phyloP scores from a whole-genome alignment of 2,113 vertebrate genomes.

The Collichthys lucidus region DNA sequence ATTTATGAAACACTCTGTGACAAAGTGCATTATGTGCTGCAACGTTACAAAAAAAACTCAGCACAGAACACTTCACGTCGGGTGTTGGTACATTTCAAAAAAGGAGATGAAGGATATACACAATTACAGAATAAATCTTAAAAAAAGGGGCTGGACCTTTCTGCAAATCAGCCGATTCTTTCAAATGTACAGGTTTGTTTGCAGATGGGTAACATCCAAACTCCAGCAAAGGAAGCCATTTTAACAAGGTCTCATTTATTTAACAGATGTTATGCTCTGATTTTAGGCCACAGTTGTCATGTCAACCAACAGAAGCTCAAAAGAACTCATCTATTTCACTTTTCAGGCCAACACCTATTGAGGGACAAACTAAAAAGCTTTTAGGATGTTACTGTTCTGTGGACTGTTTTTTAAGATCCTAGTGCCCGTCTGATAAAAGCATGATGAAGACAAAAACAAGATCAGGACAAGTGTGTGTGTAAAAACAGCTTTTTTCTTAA shows the following conservation, averaged over 20 bases:
- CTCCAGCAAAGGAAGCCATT: conserved; percentile 42
- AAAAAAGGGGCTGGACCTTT: neutral
- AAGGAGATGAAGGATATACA: neutral
- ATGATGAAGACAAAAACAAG: conserved; percentile 11
- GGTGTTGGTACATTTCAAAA: neutral
- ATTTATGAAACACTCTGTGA: conserved; percentile 34
- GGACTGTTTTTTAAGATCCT: conserved; percentile 4
- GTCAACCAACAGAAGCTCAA: conserved; percentile 55
- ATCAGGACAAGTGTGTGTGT: neutral
- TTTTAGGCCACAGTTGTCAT: conserved; percentile 63
- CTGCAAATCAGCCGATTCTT: conserved; percentile 30
- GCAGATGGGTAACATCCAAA: conserved; percentile 31
- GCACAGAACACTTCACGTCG: neutral
- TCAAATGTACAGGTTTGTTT: conserved; percentile 43
- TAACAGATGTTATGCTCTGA: conserved; percentile 47
- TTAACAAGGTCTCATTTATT: conserved; percentile 54
- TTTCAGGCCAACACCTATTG: conserved; percentile 11
- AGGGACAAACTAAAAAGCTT: conserved; percentile 50
- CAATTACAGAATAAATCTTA: conserved; percentile 22
- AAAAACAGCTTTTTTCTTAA: neutral
- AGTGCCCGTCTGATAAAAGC: neutral
- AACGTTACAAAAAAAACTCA: conserved; percentile 12
- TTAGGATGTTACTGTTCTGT: conserved; percentile 25
- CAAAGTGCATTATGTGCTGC: neutral
- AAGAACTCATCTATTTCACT: conserved; percentile 46